Base-by-base conservation (phyloP, 2,113 vertebrate species). In the Pachyramphus minor region DNA sequence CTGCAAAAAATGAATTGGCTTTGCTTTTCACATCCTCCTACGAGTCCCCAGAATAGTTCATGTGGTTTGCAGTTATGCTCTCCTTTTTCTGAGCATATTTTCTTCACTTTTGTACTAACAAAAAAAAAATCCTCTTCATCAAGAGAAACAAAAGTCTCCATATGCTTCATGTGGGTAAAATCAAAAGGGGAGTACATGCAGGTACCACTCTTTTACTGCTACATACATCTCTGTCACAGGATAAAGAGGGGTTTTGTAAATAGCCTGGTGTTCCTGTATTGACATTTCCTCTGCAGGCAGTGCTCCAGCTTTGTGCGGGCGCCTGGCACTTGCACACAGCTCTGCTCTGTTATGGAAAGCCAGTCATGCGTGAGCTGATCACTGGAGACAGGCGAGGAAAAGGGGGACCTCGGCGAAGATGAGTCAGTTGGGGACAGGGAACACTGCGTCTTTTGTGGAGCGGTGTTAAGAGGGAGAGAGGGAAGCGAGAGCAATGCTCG, bases 361-460 rank as follows among this genome's bases (percentile, higher is more conserved):
- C 95, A 97, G 93, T 95, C 96, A 97, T 95, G 96, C 95, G 18
- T 96, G 96, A 93, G 73, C 92, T 96, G 95, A 97, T 97, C 21
- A 66, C 92, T 90, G 84, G 73, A 95, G 96, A 95, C 96, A 96
- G 75, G 92, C 6, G 8, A 90, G 92, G 90, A 83, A 81, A 83
- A 81, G 72, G 95, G 96, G 93, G 71, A 95, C 66, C 66, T 90
- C 19, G 17, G 86, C 0, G 8, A 96, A 92, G 96, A 96, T 3
- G 86, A 96, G 95, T 96, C 96, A 97, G 90, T 2, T 90, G 80
- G 93, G 96, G 96, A 97, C 95, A 97, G 76, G 90, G 95, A 96
- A 97, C 93, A 96, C 92, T 94, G 83, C 2, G 17, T 78, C 90
- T 95, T 96, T 95, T 94, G 92, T 94, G 86, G 33, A 84, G 64